A percentile compares a stretch with the other conserved stretches of the same genome.
These are phyloP conservation scores for Mormyrops attenuatus DNA, from an alignment of 2,797 vertebrate species.

Conservation along the genomic window DNA sequence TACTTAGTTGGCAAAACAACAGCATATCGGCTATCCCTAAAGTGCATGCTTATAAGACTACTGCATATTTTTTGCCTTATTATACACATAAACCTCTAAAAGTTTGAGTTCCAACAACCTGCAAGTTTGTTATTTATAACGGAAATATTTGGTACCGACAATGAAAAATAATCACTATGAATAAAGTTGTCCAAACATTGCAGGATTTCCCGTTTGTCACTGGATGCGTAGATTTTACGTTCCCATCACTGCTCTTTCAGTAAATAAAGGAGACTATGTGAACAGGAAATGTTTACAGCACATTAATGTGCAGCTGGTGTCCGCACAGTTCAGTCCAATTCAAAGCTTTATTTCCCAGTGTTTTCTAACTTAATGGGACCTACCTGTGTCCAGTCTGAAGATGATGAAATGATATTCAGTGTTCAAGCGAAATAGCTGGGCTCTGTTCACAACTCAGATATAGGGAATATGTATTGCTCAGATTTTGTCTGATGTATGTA, in stretches of 20 bases:
- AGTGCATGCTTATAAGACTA: background rate
- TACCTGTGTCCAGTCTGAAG: background rate
- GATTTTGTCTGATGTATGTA: background rate
- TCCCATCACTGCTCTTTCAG: background rate
- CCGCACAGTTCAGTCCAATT: background rate
- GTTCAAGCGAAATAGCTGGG: background rate
- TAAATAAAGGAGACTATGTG: background rate
- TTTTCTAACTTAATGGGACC: background rate
- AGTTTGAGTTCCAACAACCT: background rate
- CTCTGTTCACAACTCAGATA: background rate
- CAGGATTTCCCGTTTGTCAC: background rate
- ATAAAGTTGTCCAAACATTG: background rate
- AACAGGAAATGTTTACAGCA: background rate
- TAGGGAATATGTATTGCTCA: background rate
- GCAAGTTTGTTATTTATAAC: background rate
- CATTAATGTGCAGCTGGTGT: background rate
- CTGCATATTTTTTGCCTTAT: background rate
- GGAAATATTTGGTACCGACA: background rate
- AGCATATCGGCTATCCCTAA: background rate
- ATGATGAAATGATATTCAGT: background rate
- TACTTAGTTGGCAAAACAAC: background rate
- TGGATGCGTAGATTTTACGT: background rate
- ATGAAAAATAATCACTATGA: background rate
- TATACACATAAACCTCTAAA: background rate
- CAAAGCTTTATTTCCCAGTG: background rate